phyloP scores from a whole-genome alignment of 2,113 vertebrate genomes.

The Rhabdomys dilectus region DNA sequence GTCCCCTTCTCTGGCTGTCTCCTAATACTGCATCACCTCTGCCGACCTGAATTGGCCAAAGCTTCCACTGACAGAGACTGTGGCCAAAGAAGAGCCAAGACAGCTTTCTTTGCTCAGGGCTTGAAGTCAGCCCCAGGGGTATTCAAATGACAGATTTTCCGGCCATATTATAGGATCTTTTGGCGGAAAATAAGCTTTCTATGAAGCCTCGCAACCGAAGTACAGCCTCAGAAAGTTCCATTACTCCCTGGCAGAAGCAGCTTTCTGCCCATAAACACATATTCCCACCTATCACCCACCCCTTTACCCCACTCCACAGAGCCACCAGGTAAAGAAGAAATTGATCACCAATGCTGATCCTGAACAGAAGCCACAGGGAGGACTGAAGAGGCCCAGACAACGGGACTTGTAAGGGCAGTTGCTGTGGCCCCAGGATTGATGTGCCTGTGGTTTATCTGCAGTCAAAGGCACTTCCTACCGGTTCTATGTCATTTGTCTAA shows the following conservation, averaged over 20 bases:
- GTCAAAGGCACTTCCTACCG: neutral
- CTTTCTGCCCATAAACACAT: neutral
- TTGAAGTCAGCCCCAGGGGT: neutral
- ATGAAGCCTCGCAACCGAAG: neutral
- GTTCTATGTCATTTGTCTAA: constrained; percentile 41
- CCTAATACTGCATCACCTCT: too few relatives aligned
- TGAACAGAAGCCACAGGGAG: rapidly evolving
- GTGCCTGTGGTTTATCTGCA: neutral
- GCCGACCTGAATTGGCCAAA: too few relatives aligned
- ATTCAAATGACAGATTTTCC: neutral
- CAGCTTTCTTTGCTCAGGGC: neutral
- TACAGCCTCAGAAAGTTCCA: neutral
- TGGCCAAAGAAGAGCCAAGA: neutral
- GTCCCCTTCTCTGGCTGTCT: too few relatives aligned
- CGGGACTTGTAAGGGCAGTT: rapidly evolving
- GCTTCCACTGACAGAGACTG: neutral
- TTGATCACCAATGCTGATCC: neutral
- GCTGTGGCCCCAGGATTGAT: neutral
- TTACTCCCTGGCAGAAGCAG: neutral
- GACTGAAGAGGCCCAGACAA: neutral
- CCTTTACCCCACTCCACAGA: rapidly evolving
- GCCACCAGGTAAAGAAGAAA: neutral
- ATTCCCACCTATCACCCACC: neutral
- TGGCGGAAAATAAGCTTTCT: neutral
- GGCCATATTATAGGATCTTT: neutral